These are phyloP conservation scores for Perccottus glenii DNA, from an alignment of 2,113 vertebrate genomes.

Conservation along the genomic window DNA sequence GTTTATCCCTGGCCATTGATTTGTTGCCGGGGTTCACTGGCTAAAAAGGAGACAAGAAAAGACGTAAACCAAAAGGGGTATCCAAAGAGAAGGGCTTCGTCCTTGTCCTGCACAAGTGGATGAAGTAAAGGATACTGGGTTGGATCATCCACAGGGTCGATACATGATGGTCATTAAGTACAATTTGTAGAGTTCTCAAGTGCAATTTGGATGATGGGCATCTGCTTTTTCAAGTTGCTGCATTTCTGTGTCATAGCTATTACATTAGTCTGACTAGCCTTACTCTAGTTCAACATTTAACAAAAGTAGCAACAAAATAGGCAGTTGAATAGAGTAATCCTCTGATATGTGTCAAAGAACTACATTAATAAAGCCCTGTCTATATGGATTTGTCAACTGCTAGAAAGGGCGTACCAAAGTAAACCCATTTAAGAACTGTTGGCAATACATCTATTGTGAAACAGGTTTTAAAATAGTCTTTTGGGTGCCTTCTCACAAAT, in stretches of 20 bases:
- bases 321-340: too few species aligned
- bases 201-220: neutral
- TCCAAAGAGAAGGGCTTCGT: constrained; percentile 32
- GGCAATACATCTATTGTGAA: neutral
- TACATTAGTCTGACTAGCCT: too few species aligned
- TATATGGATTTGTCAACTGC: neutral
- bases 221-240: neutral
- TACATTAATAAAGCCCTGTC: too few species aligned
- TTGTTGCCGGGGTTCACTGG: constrained; percentile 66
- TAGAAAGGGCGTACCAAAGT: neutral
- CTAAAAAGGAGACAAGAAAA: constrained; percentile 46
- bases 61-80: constrained; percentile 41
- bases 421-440: neutral
- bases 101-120: constrained; percentile 44
- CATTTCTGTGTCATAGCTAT: neutral
- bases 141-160: neutral
- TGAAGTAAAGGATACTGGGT: neutral
- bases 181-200: neutral
- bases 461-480: too few species aligned
- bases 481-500: too few species aligned
- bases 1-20: constrained; percentile 75
- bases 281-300: too few species aligned
- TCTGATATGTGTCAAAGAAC: too few species aligned
- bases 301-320: too few species aligned
- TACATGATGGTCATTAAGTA: neutral